These are phyloP conservation scores for Calcarius lapponicus DNA, from an alignment of 2,797 vertebrate genomes.

Conservation along the genomic window DNA sequence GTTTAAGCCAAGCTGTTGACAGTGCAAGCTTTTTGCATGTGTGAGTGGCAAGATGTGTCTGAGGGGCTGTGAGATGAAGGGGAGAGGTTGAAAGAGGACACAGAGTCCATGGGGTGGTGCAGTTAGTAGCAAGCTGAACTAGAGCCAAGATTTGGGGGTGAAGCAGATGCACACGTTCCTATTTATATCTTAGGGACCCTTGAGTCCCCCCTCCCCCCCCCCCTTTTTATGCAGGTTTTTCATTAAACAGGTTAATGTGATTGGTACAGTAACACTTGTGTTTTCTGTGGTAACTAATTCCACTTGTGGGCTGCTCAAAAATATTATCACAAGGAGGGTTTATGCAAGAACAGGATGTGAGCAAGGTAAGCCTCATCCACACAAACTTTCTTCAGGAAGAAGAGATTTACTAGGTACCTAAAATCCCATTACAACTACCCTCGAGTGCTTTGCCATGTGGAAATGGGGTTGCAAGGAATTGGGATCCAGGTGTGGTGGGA, in stretches of 20 bases:
- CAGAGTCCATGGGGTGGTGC: background rate
- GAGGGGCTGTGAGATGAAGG: background rate
- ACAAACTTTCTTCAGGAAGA: background rate
- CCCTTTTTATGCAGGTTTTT: background rate
- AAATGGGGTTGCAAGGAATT: background rate
- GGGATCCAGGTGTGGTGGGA: background rate
- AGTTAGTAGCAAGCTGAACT: background rate
- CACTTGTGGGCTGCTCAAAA: background rate
- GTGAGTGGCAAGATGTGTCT: background rate
- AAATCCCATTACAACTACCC: background rate
- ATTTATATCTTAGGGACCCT: background rate
- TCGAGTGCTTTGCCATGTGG: background rate
- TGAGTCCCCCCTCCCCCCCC: rapidly evolving
- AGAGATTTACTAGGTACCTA: background rate
- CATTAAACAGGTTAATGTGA: background rate
- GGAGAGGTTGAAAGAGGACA: background rate
- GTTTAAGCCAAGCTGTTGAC: background rate
- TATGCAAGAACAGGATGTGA: background rate
- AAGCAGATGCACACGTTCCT: background rate
- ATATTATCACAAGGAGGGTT: background rate
- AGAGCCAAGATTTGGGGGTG: background rate
- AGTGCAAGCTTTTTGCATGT: background rate
- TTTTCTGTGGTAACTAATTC: background rate
- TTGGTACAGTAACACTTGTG: background rate
- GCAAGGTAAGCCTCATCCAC: background rate